Percentiles rank a stretch among this genome's conserved stretches.
These are phyloP conservation scores for Lysandra bellargus DNA, from an alignment of 2,888 invertebrate species.

Conservation along the genomic window DNA sequence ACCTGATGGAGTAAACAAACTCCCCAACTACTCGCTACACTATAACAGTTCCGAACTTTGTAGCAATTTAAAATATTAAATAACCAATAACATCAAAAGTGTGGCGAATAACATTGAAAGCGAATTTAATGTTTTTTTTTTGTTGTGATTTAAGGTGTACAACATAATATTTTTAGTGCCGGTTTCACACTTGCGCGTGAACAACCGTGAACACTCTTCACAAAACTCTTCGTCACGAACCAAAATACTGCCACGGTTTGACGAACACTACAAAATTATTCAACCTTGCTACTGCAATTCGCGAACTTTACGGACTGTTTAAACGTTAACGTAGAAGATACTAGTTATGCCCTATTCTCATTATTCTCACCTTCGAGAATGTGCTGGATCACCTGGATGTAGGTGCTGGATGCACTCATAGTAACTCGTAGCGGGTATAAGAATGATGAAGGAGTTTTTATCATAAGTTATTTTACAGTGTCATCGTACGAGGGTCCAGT, in stretches of 20 bases:
- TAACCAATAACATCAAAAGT: not conserved
- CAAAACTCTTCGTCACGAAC: not conserved
- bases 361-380: no score
- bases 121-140: not conserved
- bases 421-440: no score
- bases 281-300: not conserved
- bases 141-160: not conserved
- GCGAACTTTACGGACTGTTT: not conserved
- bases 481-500: conserved; percentile 84
- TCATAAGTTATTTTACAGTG: conserved; percentile 66
- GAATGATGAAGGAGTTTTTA: no score
- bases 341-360: no score
- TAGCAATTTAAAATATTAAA: not conserved
- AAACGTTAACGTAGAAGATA: no score
- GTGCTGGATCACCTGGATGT: no score
- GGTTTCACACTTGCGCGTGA: not conserved
- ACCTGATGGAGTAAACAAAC: conserved; percentile 15
- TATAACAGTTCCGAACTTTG: not conserved
- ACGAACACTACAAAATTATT: no score
- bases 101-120: not conserved
- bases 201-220: not conserved
- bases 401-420: no score
- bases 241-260: not conserved
- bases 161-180: not conserved
- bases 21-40: not conserved